Conservation (phyloP, 2,797 vertebrate species). For the Micropoecilia bifurca region DNA sequence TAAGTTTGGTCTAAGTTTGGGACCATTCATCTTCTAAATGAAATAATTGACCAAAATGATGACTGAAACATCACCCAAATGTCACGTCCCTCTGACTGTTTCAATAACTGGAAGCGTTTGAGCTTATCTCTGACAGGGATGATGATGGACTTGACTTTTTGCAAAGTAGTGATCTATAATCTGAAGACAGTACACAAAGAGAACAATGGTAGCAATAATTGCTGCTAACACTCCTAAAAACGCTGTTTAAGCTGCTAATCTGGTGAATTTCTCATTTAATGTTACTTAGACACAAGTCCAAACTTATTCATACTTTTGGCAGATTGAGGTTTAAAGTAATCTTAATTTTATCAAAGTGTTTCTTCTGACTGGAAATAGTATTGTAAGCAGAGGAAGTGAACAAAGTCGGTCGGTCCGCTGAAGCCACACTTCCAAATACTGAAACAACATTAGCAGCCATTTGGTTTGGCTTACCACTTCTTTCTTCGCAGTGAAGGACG, state of each 20-base stretch:
- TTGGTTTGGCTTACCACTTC: no score
- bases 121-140: neutral
- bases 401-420: no score
- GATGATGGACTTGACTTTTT: neutral
- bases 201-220: neutral
- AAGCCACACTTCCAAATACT: no score
- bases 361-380: neutral
- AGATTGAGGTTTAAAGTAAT: neutral
- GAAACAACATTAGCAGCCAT: no score
- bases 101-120: neutral
- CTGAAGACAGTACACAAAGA: neutral
- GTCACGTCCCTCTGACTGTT: neutral
- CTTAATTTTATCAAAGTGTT: neutral
- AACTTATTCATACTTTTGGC: neutral
- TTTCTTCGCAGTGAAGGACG: no score
- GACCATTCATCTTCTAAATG: neutral
- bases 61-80: neutral
- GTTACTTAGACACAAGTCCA: neutral
- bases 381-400: no score
- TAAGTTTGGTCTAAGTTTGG: no score
- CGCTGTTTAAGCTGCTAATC: neutral
- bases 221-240: no score
- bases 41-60: no score
- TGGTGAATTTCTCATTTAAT: neutral
- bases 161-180: neutral